These are phyloP conservation scores for Drosophila helvetica DNA, from an alignment of 2,888 invertebrate genomes.

Conservation along the genomic window DNA sequence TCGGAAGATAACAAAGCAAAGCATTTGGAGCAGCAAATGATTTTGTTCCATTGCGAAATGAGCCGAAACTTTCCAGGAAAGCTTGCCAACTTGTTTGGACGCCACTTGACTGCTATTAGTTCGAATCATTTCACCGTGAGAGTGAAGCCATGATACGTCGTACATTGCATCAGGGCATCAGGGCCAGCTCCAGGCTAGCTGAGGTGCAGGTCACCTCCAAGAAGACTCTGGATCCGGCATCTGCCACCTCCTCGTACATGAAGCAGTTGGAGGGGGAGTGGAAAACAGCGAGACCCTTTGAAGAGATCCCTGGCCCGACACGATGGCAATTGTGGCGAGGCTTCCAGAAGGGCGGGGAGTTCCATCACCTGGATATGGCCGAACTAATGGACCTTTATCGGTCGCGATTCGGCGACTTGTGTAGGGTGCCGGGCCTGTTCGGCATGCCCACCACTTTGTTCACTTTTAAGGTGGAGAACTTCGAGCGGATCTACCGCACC, in stretches of 20 bases:
- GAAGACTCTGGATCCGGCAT: background rate
- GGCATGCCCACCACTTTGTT: conserved; percentile 81
- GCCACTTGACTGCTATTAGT: background rate
- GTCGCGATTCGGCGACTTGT: conserved; percentile 82
- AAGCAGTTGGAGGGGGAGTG: conserved; percentile 57
- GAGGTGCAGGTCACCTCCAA: background rate
- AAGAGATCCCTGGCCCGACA: conserved; percentile 72
- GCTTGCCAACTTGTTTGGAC: background rate
- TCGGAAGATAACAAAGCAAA: background rate
- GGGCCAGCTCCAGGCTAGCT: conserved; percentile 20
- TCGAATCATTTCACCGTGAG: background rate
- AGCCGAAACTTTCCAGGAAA: conserved; percentile 1
- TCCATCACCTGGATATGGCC: conserved; percentile 25
- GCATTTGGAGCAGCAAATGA: too few relatives aligned
- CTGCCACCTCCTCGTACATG: conserved; percentile 30
- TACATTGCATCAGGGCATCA: conserved; percentile 1
- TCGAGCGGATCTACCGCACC: conserved; percentile 84
- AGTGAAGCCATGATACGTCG: conserved; percentile 12
- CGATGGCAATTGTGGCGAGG: conserved; percentile 65
- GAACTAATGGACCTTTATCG: conserved; percentile 51
- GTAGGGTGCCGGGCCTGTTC: conserved; percentile 82
- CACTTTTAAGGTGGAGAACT: conserved; percentile 85
- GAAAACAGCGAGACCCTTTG: conserved; percentile 62
- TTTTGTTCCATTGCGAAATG: background rate
- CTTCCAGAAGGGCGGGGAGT: conserved; percentile 54